A percentile compares a stretch with the other conserved stretches of the same genome.
phyloP scores from a whole-genome alignment of 2,113 vertebrate genomes.

The Daphoenositta chrysoptera region DNA sequence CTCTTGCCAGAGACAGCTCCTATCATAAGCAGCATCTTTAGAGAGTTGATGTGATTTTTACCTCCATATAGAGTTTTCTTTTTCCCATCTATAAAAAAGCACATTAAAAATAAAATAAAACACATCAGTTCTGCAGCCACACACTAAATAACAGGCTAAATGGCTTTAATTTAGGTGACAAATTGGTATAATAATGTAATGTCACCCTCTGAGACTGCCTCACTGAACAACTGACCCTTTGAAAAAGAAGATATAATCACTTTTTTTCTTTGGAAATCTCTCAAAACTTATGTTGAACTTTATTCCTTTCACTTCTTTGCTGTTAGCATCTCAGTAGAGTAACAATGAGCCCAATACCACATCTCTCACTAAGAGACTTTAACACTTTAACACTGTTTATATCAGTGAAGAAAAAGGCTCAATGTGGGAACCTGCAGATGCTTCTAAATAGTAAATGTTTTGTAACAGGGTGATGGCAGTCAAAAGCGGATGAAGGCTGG shows the following conservation, averaged over 20 bases:
- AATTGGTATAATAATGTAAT: constrained; percentile 54
- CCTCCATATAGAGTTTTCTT: background rate
- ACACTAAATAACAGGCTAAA: constrained; percentile 57
- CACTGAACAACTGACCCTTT: constrained; percentile 27
- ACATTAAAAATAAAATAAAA: constrained; percentile 64
- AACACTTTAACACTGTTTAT: background rate
- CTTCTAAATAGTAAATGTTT: background rate
- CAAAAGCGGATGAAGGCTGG: background rate
- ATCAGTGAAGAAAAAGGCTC: background rate
- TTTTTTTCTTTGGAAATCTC: constrained; percentile 6
- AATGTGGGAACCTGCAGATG: background rate
- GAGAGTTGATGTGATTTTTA: constrained; percentile 12
- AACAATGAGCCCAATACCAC: background rate
- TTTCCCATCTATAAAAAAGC: background rate
- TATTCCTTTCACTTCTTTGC: background rate
- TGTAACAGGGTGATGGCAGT: background rate
- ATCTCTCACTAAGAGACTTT: background rate
- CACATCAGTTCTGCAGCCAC: constrained; percentile 43
- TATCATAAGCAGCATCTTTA: constrained; percentile 10
- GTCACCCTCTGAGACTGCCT: constrained; percentile 44
- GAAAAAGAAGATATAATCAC: constrained; percentile 24
- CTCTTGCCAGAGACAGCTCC: constrained; percentile 26
- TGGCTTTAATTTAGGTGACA: constrained; percentile 58
- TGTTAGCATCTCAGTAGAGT: background rate
- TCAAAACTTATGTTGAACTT: constrained; percentile 42